Evolutionary conservation across 2,113 vertebrate species (phyloP).

Genomic region (Podilymbus podiceps): DNA sequence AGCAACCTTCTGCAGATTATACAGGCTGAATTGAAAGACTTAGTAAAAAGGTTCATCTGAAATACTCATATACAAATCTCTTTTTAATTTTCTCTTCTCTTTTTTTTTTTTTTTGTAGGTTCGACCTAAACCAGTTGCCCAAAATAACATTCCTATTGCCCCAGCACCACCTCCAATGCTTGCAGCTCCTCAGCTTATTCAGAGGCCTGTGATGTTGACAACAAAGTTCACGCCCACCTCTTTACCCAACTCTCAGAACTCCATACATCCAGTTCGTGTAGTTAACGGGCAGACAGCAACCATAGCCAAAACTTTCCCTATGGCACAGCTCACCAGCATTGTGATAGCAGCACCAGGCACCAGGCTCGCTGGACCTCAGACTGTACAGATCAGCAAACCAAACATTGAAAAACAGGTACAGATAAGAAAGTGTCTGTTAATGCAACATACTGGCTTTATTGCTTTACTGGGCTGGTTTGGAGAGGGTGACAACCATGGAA

Average conservation of each 20-base stretch:
- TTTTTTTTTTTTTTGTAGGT: conserved; percentile 73
- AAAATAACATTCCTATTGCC: conserved; percentile 95
- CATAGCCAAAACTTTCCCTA: conserved; percentile 85
- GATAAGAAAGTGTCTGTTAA: neutral
- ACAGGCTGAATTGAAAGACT: neutral
- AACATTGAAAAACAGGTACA: conserved; percentile 89
- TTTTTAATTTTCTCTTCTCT: neutral
- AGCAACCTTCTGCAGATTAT: neutral
- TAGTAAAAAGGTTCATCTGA: neutral
- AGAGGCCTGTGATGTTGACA: conserved; percentile 93
- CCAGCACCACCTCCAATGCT: conserved; percentile 97
- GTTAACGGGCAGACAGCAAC: conserved; percentile 91
- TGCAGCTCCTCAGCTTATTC: conserved; percentile 93
- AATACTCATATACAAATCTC: neutral
- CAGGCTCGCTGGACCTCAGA: conserved; percentile 83
- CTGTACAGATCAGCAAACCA: conserved; percentile 95
- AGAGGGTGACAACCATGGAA: neutral
- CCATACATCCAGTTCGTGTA: conserved; percentile 96
- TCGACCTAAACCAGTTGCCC: conserved; percentile 87
- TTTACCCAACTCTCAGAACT: conserved; percentile 85
- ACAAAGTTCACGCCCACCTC: conserved; percentile 88
- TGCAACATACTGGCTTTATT: neutral
- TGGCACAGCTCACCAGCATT: conserved; percentile 92
- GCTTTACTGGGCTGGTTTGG: neutral
- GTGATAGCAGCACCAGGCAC: conserved; percentile 88